Evolutionary conservation across 2,888 invertebrate genomes (phyloP), one percentile per base, ranked within the genome.

Genomic region (Pseudanteris insignis): DNA sequence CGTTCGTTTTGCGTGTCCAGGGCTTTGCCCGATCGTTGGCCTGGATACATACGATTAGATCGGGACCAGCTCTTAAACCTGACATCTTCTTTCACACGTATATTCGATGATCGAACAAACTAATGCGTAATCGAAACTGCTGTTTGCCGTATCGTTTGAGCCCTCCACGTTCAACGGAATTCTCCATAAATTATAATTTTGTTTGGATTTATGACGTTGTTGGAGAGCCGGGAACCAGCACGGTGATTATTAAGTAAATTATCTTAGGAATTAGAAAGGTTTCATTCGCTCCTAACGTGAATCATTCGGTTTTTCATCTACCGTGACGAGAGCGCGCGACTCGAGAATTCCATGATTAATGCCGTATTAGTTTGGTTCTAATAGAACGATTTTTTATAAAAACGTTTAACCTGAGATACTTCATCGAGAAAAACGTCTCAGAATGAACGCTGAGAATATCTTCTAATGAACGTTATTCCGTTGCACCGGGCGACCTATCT

Each of bases 1-100:
- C 54, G 47, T 50, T 43, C 46, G 51, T 48, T 53, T 44, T 18
- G 47, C 51, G 26, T 51, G 34, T 34, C 11, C 21, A 8, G 36
- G 44, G 33, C 36, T 34, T 60, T 57, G 50, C 18, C 41, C 46
- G 15, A 9, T 30, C 41, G 33, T 9, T 50, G 59, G 41, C 59
- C 62, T 59, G 59, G 57, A 65, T 65, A 55, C 62, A 60, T 62
- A 51, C 32, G 51, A 48, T 59, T 62, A 59, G 48, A 50, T 55
- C 38, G 34, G 41, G 47, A 62, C 62, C 51, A 65, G 62, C 53
- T 62, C 51, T 62, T 24, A 37, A 33, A 13, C 48, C 43, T 33
- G 41, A 38, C 38, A 15, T 12, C 13, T 46, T 18, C 29, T 33
- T 55, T 21, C 24, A 33, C 34, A 36, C 30, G 24, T 30, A 25